phyloP scores from a whole-genome alignment of 2,797 vertebrate genomes.

The Champsocephalus esox region DNA sequence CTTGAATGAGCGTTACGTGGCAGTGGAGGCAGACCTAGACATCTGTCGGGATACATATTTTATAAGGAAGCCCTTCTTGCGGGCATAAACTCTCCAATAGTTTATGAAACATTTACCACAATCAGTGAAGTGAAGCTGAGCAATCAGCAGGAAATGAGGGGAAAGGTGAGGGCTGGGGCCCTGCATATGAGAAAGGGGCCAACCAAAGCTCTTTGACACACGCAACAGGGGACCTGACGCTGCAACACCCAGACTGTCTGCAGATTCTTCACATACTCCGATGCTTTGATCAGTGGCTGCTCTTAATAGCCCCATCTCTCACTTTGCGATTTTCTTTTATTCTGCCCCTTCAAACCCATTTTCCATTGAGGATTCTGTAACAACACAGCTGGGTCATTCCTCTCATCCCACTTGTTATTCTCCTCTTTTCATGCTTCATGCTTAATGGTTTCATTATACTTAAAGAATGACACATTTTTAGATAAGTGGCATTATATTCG shows the following conservation, averaged over 20 bases:
- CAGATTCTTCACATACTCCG: conserved; percentile 32
- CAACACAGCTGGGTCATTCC: conserved; percentile 64
- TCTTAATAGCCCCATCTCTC: conserved; percentile 42
- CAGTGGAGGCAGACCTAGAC: conserved; percentile 73
- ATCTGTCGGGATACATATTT: conserved; percentile 82
- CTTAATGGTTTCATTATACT: conserved; percentile 72
- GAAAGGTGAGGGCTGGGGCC: conserved; percentile 40
- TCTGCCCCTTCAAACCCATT: conserved; percentile 27
- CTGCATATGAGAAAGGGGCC: conserved; percentile 31
- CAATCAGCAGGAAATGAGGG: conserved; percentile 61
- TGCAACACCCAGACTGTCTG: conserved; percentile 15
- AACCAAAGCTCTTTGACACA: conserved; percentile 43
- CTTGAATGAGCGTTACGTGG: conserved; percentile 58
- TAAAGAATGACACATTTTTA: conserved; percentile 60
- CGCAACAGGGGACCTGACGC: conserved; percentile 34
- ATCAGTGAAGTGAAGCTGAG: conserved; percentile 67
- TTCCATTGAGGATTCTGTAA: conserved; percentile 27
- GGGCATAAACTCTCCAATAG: conserved; percentile 64
- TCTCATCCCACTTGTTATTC: conserved; percentile 56
- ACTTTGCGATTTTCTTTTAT: conserved; percentile 48
- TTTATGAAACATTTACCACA: conserved; percentile 76
- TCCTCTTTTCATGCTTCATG: conserved; percentile 65
- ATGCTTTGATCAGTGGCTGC: conserved; percentile 49
- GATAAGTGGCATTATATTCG: conserved; percentile 64
- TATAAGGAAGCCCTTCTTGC: conserved; percentile 67